A percentile compares a stretch with the other conserved stretches of the same genome.
phyloP scores from a whole-genome alignment of 1,140 invertebrate genomes.

The Aphis gossypii region DNA sequence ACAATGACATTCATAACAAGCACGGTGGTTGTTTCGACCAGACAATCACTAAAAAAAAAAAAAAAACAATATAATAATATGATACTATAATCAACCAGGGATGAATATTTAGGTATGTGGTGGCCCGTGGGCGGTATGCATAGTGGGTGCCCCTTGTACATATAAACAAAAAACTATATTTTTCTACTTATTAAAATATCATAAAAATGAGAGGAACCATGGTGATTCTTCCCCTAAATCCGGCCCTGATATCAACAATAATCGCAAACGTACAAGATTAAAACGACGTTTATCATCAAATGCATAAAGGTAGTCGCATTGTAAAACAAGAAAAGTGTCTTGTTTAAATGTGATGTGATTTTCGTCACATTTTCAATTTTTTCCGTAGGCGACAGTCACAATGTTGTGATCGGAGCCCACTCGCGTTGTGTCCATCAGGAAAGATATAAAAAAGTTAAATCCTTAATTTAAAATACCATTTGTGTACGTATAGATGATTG shows the following conservation, averaged over 20 bases:
- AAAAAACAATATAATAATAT: neutral
- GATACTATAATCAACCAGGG: no score
- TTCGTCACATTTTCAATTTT: neutral
- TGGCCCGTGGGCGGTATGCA: no score
- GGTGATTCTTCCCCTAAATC: no score
- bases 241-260: neutral
- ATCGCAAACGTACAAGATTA: neutral
- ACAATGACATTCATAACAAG: neutral
- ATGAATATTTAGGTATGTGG: no score
- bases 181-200: no score
- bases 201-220: no score
- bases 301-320: neutral
- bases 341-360: neutral
- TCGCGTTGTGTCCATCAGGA: neutral
- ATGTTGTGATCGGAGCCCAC: neutral
- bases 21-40: neutral
- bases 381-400: neutral
- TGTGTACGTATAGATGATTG: neutral
- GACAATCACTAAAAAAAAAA: neutral
- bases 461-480: neutral
- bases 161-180: no score
- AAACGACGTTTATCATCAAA: neutral
- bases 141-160: no score
- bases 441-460: neutral
- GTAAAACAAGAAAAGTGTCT: neutral